Percentiles rank a stretch among this genome's conserved stretches.
phyloP scores from a whole-genome alignment of 30 jellyfish, hydroid and myxozoan genomes.

The Phacellophora camtschatica region DNA sequence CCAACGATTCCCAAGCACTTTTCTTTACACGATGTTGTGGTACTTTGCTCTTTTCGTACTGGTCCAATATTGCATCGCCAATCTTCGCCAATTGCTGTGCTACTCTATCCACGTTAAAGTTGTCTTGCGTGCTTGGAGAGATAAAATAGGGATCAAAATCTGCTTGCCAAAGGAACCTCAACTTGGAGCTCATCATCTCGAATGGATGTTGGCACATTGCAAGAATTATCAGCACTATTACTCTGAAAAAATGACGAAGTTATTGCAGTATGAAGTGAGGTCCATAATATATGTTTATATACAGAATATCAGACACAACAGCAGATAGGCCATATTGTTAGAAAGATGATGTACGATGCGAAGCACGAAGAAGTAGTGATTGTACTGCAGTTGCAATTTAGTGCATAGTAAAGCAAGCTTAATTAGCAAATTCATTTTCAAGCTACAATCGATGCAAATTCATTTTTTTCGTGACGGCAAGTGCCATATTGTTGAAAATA shows the following conservation, averaged over 20 bases:
- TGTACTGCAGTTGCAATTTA: background rate
- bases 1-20: constrained; percentile 39
- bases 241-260: background rate
- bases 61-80: constrained; percentile 45
- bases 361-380: background rate
- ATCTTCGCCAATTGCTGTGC: constrained; percentile 56
- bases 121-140: constrained; percentile 12
- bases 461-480: too few species aligned
- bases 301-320: background rate
- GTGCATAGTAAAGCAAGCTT: background rate
- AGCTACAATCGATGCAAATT: too few species aligned
- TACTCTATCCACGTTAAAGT: constrained; percentile 18
- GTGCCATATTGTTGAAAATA: too few species aligned
- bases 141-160: constrained; percentile 4
- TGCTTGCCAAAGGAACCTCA: constrained; percentile 18
- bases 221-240: background rate
- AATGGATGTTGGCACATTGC: constrained; percentile 27
- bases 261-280: background rate
- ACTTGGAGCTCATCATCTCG: constrained; percentile 11
- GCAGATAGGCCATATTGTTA: constrained; percentile 10
- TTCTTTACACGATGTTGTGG: background rate
- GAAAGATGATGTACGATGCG: background rate
- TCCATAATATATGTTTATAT: background rate
- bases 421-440: background rate
- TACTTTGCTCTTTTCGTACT: constrained; percentile 18